These are phyloP conservation scores for Callipepla squamata DNA, from an alignment of 2,113 vertebrate genomes.

Conservation along the genomic window DNA sequence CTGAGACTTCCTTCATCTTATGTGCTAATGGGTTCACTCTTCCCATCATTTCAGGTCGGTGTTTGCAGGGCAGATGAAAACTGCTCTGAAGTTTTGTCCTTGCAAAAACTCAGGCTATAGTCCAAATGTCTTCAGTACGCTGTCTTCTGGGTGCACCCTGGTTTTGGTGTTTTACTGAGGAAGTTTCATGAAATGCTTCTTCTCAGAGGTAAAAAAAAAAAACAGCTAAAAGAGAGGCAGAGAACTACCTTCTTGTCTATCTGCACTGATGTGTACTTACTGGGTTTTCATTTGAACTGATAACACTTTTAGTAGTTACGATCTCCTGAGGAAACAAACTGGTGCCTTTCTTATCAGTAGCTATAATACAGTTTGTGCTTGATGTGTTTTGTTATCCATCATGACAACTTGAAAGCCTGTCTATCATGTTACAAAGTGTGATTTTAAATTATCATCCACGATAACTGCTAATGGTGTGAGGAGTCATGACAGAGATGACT, in stretches of 20 bases:
- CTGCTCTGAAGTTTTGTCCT: accelerated
- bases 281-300: not conserved
- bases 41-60: not conserved
- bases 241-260: not conserved
- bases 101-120: not conserved
- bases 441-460: not conserved
- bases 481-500: accelerated
- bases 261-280: not conserved
- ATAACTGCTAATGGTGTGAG: not conserved
- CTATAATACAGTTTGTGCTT: not conserved
- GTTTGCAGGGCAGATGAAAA: not conserved
- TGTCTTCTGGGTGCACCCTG: not conserved
- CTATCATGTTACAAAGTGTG: not conserved
- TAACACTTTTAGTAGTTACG: accelerated
- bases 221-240: not conserved
- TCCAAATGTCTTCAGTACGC: accelerated
- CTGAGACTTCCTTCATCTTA: not conserved
- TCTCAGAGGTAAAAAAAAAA: not conserved
- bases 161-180: not conserved
- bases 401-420: not conserved
- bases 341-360: not conserved
- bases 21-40: not conserved
- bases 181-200: not conserved
- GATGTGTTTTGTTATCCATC: not conserved
- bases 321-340: not conserved